Base-by-base conservation (phyloP, 2,888 invertebrate genomes). In the Drosophila vallismaia region DNA sequence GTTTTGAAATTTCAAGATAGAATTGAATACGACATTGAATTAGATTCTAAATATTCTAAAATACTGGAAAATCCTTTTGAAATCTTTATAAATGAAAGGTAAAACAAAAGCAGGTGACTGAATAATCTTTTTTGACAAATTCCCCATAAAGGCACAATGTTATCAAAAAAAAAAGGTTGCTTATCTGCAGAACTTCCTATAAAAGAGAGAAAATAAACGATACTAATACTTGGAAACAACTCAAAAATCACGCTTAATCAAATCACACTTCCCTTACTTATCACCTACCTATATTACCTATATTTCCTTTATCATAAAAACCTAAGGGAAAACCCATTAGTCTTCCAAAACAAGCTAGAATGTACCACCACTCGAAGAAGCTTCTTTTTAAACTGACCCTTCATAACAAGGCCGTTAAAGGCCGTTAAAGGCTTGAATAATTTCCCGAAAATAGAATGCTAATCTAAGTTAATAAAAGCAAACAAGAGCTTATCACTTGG, bases 401-500 rank as follows among this genome's bases (percentile, higher is more conserved):
- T 8, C 9, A 54, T 19, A 31, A 12, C 58, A 57, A 57, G 44
- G 28, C 44, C 26, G 19, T 36, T 26, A 10, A 57, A 57, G 44
- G 28, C 44, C 26, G 12, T 36, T 26, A 10, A 10, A 19, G 9
- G 9, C 19, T 58, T 28, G 10, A 57, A 36, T 36, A 58, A 36
- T 19, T 19, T 8, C 19, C 0, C 46, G 8, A 60, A 24, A 42
- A 42, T 42, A 42, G 42, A 42, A 8, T 42, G 14, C 42, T 42
- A 42, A 42, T 42, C 42, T 14, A 19, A 42, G 19, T 42, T 42
- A 42, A 42, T 42, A 42, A 33, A 8, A 33, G 7, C 10, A 56
- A 45, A 46, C 60, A 60, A 28, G 60, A 59, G 38, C 38, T 60
- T 60, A 60, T 60, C 60, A 60, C 44, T 28, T 29, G 19, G 29